Conservation (phyloP, 1,140 invertebrate species). For the Aphis gossypii region DNA sequence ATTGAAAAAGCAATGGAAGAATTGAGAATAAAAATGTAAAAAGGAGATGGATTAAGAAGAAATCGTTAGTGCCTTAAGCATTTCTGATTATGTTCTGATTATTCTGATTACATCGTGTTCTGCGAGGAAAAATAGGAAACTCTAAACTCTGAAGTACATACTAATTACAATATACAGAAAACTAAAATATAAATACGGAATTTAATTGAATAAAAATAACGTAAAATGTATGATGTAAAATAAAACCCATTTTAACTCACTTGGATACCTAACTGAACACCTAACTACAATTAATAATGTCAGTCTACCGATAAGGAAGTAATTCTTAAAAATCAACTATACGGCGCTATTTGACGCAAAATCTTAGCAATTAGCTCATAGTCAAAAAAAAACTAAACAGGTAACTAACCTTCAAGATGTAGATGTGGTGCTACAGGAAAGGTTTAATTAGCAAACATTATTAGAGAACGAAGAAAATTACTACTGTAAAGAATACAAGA, state of each 20-base stretch:
- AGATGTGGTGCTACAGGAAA: neutral
- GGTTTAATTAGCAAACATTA: neutral
- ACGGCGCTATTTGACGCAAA: neutral
- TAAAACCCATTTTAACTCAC: neutral
- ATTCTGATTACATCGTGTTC: neutral
- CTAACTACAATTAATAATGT: too few species aligned
- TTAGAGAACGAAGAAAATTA: too few species aligned
- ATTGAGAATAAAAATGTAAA: neutral
- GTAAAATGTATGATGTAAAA: neutral
- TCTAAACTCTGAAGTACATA: neutral
- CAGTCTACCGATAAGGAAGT: too few species aligned
- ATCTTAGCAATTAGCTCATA: neutral
- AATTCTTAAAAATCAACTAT: neutral
- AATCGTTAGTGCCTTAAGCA: neutral
- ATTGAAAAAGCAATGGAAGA: neutral
- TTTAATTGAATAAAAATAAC: neutral
- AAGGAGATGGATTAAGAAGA: neutral
- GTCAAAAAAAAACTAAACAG: neutral
- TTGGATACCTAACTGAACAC: too few species aligned
- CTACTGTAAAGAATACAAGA: neutral
- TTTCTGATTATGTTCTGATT: too few species aligned
- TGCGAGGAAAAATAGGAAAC: neutral
- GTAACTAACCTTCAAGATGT: neutral
- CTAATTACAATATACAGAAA: neutral
- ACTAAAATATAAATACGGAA: neutral